Evolutionary conservation across 2,113 vertebrate genomes (phyloP).

Genomic region (Hoplias malabaricus): DNA sequence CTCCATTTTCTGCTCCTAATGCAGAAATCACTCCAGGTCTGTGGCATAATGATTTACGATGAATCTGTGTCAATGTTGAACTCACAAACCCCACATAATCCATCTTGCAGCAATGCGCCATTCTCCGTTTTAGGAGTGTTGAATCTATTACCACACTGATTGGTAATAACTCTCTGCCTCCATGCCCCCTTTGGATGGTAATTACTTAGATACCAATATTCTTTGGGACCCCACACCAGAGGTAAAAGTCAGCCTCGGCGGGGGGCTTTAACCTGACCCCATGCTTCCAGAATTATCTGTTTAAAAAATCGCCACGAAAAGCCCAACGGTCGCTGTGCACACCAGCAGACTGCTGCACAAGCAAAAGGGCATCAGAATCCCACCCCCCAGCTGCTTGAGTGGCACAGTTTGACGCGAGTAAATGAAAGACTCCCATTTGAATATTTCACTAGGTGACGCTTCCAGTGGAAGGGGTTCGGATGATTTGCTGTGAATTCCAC

Average conservation of each 20-base stretch:
- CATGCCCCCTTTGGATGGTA: slow-evolving; percentile 72
- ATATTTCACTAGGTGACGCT: slow-evolving; percentile 35
- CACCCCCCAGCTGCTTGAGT: slow-evolving; percentile 8
- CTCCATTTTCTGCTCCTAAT: slow-evolving; percentile 83
- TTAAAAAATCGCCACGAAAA: slow-evolving; percentile 33
- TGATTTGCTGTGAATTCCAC: slow-evolving; percentile 31
- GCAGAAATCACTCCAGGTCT: slow-evolving; percentile 81
- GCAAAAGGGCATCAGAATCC: slow-evolving; percentile 8
- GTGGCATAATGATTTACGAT: slow-evolving; percentile 84
- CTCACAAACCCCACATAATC: slow-evolving; percentile 80
- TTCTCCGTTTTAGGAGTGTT: slow-evolving; percentile 73
- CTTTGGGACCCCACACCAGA: slow-evolving; percentile 39
- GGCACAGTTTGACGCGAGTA: background rate
- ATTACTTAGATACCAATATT: slow-evolving; percentile 76
- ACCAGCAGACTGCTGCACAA: background rate
- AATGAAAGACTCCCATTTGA: slow-evolving; percentile 13
- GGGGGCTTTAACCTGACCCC: slow-evolving; percentile 38
- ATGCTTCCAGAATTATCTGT: slow-evolving; percentile 32
- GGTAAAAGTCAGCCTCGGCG: slow-evolving; percentile 34
- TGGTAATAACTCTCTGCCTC: slow-evolving; percentile 79
- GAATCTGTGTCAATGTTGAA: slow-evolving; percentile 84
- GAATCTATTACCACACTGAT: slow-evolving; percentile 80
- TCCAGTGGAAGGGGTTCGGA: background rate
- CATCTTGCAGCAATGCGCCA: slow-evolving; percentile 75
- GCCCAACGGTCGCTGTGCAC: background rate